Conservation (phyloP, 2,888 invertebrate genomes). For the Hymenopus coronatus region DNA sequence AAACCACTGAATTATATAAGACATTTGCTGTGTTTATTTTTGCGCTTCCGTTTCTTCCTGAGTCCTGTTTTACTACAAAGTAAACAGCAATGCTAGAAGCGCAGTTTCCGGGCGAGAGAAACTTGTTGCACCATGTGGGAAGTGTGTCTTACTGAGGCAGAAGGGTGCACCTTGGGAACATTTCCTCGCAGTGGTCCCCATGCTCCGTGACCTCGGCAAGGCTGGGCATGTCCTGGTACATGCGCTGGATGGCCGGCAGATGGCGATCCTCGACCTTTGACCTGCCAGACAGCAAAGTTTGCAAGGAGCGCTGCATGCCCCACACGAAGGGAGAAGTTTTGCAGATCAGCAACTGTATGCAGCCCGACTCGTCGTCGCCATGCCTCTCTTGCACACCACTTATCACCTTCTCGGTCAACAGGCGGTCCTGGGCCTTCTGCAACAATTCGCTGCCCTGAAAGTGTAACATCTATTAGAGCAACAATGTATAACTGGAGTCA, state of each 20-base stretch:
- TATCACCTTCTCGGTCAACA: constrained; percentile 57
- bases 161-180: constrained; percentile 51
- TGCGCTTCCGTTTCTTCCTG: no score
- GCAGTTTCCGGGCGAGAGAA: background rate
- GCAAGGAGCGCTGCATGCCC: constrained; percentile 69
- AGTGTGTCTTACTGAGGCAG: background rate
- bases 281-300: constrained; percentile 35
- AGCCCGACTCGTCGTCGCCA: constrained; percentile 41
- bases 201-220: constrained; percentile 57
- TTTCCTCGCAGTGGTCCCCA: constrained; percentile 61
- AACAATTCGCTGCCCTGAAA: constrained; percentile 51
- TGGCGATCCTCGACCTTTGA: constrained; percentile 38
- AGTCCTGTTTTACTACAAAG: no score
- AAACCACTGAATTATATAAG: no score
- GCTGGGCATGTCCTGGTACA: constrained; percentile 63
- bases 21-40: no score
- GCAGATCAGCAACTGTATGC: constrained; percentile 70
- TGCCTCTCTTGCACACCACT: background rate
- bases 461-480: background rate
- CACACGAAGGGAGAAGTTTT: constrained; percentile 73
- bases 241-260: constrained; percentile 42
- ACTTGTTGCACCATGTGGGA: background rate
- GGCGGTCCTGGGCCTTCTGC: constrained; percentile 57
- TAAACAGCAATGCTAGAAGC: no score
- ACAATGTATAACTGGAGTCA: no score